Evolutionary conservation across 2,888 invertebrate species (phyloP).

Genomic region (Lutraria lutraria): DNA sequence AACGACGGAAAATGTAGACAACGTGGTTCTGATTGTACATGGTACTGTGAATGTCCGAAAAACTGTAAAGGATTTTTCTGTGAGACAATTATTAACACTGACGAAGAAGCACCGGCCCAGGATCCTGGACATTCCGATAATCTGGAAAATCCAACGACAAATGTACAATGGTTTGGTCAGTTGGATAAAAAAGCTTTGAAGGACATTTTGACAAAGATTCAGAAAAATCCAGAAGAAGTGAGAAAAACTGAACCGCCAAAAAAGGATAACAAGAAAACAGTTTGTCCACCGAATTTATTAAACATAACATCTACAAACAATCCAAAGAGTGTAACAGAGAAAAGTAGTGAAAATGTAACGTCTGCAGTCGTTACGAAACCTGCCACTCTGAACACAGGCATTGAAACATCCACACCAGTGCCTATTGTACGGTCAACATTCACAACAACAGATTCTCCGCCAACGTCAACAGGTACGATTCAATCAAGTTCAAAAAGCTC

Average conservation of each 20-base stretch:
- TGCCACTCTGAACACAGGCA: not conserved
- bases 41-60: constrained; percentile 69
- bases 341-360: not conserved
- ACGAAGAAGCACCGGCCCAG: not conserved
- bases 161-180: not conserved
- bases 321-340: not conserved
- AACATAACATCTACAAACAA: not conserved
- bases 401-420: not conserved
- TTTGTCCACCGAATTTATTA: constrained; percentile 48
- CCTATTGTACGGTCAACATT: not conserved
- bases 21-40: constrained; percentile 55
- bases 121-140: constrained; percentile 29
- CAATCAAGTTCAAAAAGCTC: not conserved
- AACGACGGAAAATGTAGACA: constrained; percentile 68
- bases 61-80: constrained; percentile 69
- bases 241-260: constrained; percentile 18
- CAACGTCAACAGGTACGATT: not conserved
- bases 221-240: constrained; percentile 28
- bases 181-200: constrained; percentile 49
- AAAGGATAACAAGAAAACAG: not conserved
- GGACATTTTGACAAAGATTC: constrained; percentile 40
- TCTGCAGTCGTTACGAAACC: not conserved
- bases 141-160: not conserved
- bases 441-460: not conserved
- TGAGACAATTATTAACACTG: constrained; percentile 55